Conservation (phyloP, 2,888 invertebrate species). For the Tipula helvola region DNA sequence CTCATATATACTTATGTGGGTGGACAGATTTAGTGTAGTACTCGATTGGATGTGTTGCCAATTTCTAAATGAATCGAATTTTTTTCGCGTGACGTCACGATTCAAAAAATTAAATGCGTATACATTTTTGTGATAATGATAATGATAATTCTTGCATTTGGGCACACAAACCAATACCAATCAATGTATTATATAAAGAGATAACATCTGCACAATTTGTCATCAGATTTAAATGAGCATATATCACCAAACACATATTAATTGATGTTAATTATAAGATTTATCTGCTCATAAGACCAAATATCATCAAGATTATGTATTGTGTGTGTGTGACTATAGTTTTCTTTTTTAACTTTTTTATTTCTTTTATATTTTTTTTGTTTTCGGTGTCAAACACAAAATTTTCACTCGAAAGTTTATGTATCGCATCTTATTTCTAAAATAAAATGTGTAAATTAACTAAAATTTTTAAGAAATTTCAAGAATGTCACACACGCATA, state of each 20-base stretch:
- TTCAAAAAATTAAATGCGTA: not conserved
- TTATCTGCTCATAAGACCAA: not conserved
- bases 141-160: not conserved
- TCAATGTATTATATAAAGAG: not conserved
- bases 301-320: not conserved
- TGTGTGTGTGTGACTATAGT: not conserved
- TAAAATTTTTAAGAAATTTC: not conserved
- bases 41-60: not conserved
- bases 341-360: not conserved
- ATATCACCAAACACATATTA: not conserved
- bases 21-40: not conserved
- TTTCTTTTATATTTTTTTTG: not conserved
- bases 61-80: not conserved
- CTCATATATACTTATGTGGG: not conserved
- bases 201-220: not conserved
- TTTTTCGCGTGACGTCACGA: not conserved
- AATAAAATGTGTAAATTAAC: conserved; percentile 4
- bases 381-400: not conserved
- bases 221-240: not conserved
- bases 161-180: not conserved
- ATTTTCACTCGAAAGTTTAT: not conserved
- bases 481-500: not conserved
- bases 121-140: not conserved
- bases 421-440: not conserved
- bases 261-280: not conserved